Evolutionary conservation across 2,888 invertebrate genomes (phyloP), one percentile per base, ranked within the genome.

Genomic region (Nycteola revayana): DNA sequence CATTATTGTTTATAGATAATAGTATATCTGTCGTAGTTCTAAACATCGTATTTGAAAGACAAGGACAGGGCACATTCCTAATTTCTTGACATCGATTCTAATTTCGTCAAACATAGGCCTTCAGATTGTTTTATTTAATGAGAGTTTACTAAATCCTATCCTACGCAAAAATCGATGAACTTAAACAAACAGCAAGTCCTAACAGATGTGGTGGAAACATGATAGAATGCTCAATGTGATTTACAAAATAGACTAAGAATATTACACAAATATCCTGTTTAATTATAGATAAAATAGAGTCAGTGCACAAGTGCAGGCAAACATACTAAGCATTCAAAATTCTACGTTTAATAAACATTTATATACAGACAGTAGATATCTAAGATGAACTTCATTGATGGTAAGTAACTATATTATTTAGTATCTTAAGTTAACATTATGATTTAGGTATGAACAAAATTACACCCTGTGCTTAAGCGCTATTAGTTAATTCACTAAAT

Each of bases 391-490:
- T 33, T 51, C 43, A 50, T 54, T 31, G 45, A 59, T 53, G 37
- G 42, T 54, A 62, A 56, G 49, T 51, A 37, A 40, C 36, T 49
- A 38, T 41, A 51, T 33, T 36, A 37, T 46, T 49, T 49, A 59
- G 24, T 35, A 49, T 48, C 52, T 56, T 60, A 60, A 27, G 28
- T 53, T 54, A 56, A 31, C 20, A 41, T 57, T 55, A 56, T 58
- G 51, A 5, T 7, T 21, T 21, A 21, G 7, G n/a, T 66, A 70
- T 32, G 27, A 70, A 66, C 52, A 55, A 64, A 52, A 60, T 61
- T 59, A 66, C 66, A 75, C 73, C 73, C 74, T 73, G 74, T 74
- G 73, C 71, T 66, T 66, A 67, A 68, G 73, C 73, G 69, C 63
- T 71, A 66, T 60, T 49, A 55, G 53, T 61, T 47, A 64, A 66